Conservation (phyloP, 2,797 vertebrate genomes). For the Fistularia commersonii region DNA sequence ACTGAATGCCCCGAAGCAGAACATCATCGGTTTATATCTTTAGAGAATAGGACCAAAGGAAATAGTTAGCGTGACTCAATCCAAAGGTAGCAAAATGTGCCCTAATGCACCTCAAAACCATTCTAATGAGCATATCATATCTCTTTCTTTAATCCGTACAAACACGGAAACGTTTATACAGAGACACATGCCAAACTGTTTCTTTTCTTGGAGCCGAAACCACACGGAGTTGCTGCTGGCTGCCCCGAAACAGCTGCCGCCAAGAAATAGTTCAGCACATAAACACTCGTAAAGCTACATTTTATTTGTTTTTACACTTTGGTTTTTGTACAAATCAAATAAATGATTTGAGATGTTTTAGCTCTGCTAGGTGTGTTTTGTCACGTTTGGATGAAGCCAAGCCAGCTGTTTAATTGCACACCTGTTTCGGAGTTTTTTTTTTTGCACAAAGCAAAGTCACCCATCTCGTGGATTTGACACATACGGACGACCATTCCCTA, state of each 20-base stretch:
- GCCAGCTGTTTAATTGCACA: not conserved
- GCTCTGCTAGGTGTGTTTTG: not conserved
- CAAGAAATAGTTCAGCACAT: not conserved
- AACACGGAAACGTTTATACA: not conserved
- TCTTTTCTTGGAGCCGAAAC: not conserved
- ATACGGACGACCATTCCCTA: not conserved
- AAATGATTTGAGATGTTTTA: not conserved
- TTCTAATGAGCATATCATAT: not conserved
- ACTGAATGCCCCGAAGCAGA: too few relatives aligned
- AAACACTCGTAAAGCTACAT: slow-evolving; percentile 1
- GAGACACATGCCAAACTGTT: not conserved
- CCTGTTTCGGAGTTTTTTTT: slow-evolving; percentile 3
- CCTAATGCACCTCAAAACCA: not conserved
- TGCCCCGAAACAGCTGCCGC: not conserved
- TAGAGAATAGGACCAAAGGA: not conserved
- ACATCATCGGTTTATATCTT: not conserved
- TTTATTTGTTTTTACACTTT: slow-evolving; percentile 2
- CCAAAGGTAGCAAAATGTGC: not conserved
- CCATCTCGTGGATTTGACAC: not conserved
- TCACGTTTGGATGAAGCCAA: not conserved
- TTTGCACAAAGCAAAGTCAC: slow-evolving; percentile 1
- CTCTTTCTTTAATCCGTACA: not conserved
- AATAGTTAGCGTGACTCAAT: not conserved
- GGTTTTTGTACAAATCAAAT: slow-evolving; percentile 6
- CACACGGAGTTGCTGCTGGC: not conserved